Percentiles rank a stretch among this genome's conserved stretches.
phyloP scores from a whole-genome alignment of 2,888 invertebrate species.

The Mythimna vitellina region DNA sequence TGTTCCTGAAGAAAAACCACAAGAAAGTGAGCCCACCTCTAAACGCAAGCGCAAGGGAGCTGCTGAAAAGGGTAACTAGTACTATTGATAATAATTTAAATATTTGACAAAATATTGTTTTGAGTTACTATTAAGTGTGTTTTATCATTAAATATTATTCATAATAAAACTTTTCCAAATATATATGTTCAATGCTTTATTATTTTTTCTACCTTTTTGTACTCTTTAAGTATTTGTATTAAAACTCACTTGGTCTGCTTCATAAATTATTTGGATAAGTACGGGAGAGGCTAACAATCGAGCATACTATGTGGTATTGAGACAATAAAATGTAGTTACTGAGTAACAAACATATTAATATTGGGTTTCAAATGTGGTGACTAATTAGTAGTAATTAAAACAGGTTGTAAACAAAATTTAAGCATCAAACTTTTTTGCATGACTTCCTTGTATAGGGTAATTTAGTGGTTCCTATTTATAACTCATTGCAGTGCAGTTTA shows the following conservation, averaged over 20 bases:
- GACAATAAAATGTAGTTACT: conserved; percentile 9
- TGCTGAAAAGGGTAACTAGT: conserved; percentile 88
- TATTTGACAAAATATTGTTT: conserved; percentile 78
- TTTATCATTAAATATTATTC: conserved; percentile 77
- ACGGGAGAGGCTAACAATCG: conserved; percentile 39
- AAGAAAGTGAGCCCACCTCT: conserved; percentile 78
- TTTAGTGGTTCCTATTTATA: conserved; percentile 29
- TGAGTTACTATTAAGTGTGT: conserved; percentile 81
- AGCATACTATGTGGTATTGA: conserved; percentile 3
- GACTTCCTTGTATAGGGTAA: conserved; percentile 33
- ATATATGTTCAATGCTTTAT: conserved; percentile 81
- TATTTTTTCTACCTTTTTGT: conserved; percentile 72
- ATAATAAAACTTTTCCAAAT: conserved; percentile 86
- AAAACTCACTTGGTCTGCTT: conserved; percentile 39
- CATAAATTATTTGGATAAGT: conserved; percentile 34
- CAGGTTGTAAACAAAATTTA: conserved; percentile 3
- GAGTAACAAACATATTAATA: conserved; percentile 33
- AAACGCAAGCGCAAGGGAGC: conserved; percentile 83
- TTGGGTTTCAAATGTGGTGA: conserved; percentile 58
- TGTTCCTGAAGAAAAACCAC: conserved; percentile 75
- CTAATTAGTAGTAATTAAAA: conserved; percentile 47
- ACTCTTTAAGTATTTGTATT: conserved; percentile 20
- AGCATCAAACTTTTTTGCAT: conserved; percentile 34
- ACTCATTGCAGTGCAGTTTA: conserved; percentile 4
- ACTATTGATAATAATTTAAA: conserved; percentile 74